Evolutionary conservation across 1,140 invertebrate genomes (phyloP).

Genomic region (Procambarus clarkii): DNA sequence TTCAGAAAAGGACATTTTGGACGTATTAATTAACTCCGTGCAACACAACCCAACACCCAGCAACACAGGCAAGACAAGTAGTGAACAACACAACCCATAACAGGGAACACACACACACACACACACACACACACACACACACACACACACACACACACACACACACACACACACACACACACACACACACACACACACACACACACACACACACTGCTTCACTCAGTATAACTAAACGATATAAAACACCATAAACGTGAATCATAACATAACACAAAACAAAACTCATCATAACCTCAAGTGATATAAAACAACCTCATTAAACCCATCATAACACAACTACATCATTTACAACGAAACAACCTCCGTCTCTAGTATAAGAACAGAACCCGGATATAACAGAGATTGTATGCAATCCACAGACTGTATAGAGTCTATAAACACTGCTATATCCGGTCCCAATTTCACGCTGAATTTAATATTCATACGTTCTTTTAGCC

Average conservation of each 20-base stretch:
- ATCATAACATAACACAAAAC: not conserved
- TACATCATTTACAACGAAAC: not conserved
- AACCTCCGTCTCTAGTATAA: not conserved
- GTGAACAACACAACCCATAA: too few relatives aligned
- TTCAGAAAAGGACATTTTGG: too few relatives aligned
- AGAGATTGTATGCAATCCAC: not conserved
- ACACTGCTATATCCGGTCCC: not conserved
- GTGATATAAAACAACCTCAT: not conserved
- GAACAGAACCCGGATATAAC: not conserved
- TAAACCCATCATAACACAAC: not conserved
- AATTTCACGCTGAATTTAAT: not conserved
- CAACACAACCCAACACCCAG: too few relatives aligned
- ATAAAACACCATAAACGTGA: not conserved
- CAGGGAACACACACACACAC: too few relatives aligned
- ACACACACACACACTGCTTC: too few relatives aligned
- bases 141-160: too few relatives aligned
- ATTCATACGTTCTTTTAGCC: constrained; percentile 3
- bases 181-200: too few relatives aligned
- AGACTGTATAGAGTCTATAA: too few relatives aligned
- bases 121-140: too few relatives aligned
- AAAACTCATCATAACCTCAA: not conserved
- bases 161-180: too few relatives aligned
- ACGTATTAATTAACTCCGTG: too few relatives aligned
- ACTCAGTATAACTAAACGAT: not conserved
- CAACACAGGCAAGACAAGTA: too few relatives aligned